Evolutionary conservation across 1,140 invertebrate genomes (phyloP), one percentile per base, ranked within the genome.

Genomic region (Ceratosolen solmsi): DNA sequence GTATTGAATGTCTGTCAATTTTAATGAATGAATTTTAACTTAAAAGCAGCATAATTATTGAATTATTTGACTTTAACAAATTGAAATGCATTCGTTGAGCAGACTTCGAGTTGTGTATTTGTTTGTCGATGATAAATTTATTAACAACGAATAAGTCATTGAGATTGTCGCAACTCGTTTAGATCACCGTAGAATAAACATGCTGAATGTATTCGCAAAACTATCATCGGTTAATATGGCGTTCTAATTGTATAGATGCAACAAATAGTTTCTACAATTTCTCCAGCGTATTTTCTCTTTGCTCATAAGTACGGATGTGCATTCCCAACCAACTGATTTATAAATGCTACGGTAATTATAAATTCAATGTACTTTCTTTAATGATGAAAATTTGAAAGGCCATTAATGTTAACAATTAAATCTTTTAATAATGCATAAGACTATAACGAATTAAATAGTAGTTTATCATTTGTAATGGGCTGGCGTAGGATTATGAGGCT

Each of bases 271-370:
- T 60, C 11, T 49, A 41, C 27, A 41, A 20, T 77, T 77, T 77
- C 58, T 49, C 38, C 27, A 17, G 20, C 33, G 41, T 5, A 36
- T 65, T 79, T 79, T 79, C 46, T 79, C 49, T 11, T 70, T 54
- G 30, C 25, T 13, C 25, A 22, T n/a, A 65, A 49, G 25, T 77
- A 30, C 7, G 46, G 60, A 78, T 30, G 27, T 27, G 76, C 46
- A 33, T 78, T 58, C 54, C 51, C 41, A 68, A 33, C 60, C 41
- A 51, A 78, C 25, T 68, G 46, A 58, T 15, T 68, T 78, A 30
- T n/a, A 76, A 51, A 25, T 22, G 15, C 63, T 46, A 27, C 38
- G 49, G 30, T 51, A 20, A 46, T 65, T 68, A 68, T 33, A 17
- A 25, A 68, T 63, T n/a, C 54, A 5, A 56, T 25, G 54, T 25